Base-by-base conservation (phyloP, 2,797 vertebrate species). In the Gymnocypris eckloni region DNA sequence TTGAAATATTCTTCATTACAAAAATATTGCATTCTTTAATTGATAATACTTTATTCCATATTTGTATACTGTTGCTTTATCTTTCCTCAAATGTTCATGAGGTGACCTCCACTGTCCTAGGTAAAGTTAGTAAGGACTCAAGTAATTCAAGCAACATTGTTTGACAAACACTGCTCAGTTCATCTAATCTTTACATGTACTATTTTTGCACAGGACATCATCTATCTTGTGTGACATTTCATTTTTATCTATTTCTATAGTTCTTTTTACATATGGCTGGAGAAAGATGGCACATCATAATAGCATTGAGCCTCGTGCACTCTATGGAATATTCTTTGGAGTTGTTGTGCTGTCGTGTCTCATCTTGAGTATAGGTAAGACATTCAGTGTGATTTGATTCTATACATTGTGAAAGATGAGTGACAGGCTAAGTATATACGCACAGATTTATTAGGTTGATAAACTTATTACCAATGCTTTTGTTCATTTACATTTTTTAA, bases 291-390 rank as follows among this genome's bases (percentile, higher is more conserved):
- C 64, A 81, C 64, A 39, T 13, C 0, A 81, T 4, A 3, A 12
- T 52, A 1, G 0, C 25, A 6, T 0, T 0, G 0, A 0, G 0
- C 16, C 0, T 50, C 79, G 79, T 4, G 3, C 16, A 81, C 0
- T 0, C 1, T 8, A 7, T 22, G 64, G 28, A 52, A 0, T 39
- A 3, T 0, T 0, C 6, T 50, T 22, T 52, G 66, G 4, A 54
- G 0, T 0, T n/a, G 2, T 54, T 22, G 28, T 70, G 67, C 7
- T 70, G 12, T 2, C 0, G 0, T 70, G 48, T 41, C 33, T 81
- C 13, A 0, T 0, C 20, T 20, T 81, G 25, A 33, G 2, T 33
- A 33, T 33, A 33, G 28, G 28, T 33, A 33, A 33, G 28, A 33
- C 2, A 33, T 33, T 33, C 28, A 33, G 28, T 33, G 2, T 28